Evolutionary conservation across 2,888 invertebrate species (phyloP).

Genomic region (Lucinisca nassula): DNA sequence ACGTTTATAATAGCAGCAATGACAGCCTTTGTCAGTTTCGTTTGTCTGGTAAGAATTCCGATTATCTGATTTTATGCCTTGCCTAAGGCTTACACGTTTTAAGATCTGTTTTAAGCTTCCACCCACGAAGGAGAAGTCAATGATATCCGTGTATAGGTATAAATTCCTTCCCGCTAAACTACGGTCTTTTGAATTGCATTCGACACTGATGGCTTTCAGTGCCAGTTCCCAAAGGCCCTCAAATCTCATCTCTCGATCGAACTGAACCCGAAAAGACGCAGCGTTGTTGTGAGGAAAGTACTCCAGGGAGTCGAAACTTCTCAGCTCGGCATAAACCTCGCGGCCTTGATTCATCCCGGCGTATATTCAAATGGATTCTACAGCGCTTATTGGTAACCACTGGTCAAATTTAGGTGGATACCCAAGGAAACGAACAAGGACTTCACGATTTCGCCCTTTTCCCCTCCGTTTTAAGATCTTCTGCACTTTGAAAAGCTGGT

Average conservation of each 20-base stretch:
- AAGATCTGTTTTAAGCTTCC: background rate
- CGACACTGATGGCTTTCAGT: background rate
- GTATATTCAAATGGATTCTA: background rate
- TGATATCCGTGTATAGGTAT: slow-evolving; percentile 3
- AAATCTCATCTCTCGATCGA: background rate
- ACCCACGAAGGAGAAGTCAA: slow-evolving; percentile 7
- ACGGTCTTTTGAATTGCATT: background rate
- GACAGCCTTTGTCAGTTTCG: background rate
- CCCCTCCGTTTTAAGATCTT: background rate
- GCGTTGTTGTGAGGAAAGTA: slow-evolving; percentile 1
- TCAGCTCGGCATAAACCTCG: background rate
- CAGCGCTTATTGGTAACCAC: background rate
- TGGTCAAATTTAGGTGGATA: background rate
- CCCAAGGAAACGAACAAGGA: background rate
- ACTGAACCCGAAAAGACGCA: background rate
- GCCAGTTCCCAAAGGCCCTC: background rate
- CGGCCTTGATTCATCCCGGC: background rate
- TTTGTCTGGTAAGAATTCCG: background rate
- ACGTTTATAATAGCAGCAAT: background rate
- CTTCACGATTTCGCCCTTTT: background rate
- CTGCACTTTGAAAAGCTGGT: background rate
- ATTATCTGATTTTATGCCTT: background rate
- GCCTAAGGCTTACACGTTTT: slow-evolving; percentile 10
- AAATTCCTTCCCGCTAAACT: background rate
- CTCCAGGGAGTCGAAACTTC: background rate